phyloP scores from a whole-genome alignment of 2,113 vertebrate species.

The Epinephelus fuscoguttatus region DNA sequence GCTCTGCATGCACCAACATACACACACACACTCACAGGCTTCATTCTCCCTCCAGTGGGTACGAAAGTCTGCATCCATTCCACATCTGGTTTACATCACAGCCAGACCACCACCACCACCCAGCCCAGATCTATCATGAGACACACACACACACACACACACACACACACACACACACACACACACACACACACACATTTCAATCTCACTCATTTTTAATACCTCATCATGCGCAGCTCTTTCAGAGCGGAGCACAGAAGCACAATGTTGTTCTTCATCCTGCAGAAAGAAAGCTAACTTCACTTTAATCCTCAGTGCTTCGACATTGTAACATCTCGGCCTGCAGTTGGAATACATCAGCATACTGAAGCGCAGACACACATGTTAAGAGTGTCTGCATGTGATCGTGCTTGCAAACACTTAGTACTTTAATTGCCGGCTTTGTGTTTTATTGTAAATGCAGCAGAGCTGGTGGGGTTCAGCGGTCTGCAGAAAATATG shows the following conservation, averaged over 20 bases:
- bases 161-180: conserved; percentile 2
- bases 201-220: conserved; percentile 58
- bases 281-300: conserved; percentile 41
- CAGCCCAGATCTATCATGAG: conserved; percentile 62
- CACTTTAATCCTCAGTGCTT: conserved; percentile 42
- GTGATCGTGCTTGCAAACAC: conserved; percentile 65
- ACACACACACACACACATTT: conserved; percentile 18
- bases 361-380: conserved; percentile 9
- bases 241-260: conserved; percentile 58
- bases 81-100: conserved; percentile 83
- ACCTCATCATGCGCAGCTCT: conserved; percentile 48
- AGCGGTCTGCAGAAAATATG: conserved; percentile 72
- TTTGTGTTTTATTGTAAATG: conserved; percentile 78
- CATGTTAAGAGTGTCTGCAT: conserved; percentile 40
- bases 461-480: conserved; percentile 53
- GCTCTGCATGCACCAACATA: conserved; percentile 40
- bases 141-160: not conserved
- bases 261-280: conserved; percentile 68
- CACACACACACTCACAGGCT: conserved; percentile 42
- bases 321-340: conserved; percentile 6
- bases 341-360: conserved; percentile 35
- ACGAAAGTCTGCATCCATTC: conserved; percentile 67
- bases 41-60: conserved; percentile 66
- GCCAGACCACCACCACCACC: conserved; percentile 70
- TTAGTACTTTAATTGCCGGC: conserved; percentile 65